Base-by-base conservation (phyloP, 2,113 vertebrate species). In the Hepsetus odoe region DNA sequence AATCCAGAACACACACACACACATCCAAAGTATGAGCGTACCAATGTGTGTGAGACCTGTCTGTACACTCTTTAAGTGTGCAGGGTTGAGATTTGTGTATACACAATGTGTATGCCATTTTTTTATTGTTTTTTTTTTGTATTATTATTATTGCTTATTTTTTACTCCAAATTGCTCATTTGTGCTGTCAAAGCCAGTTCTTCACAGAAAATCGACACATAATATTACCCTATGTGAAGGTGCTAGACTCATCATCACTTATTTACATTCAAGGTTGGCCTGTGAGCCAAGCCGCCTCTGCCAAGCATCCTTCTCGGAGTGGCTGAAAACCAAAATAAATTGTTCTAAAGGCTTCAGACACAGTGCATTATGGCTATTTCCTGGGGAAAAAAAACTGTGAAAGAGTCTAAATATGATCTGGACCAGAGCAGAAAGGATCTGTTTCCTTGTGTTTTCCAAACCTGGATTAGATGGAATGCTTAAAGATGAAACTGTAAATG, bases 51-150 rank as follows among this genome's bases (percentile, higher is more conserved):
- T 74, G 40, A 81, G 33, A 75, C 28, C 42, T 13, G 44, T 80
- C 56, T 80, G 67, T 76, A 61, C 72, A 82, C 67, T 76, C 28
- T 82, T 72, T 77, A 33, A 64, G 58, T 71, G 73, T 69, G 53
- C 73, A 62, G 26, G 71, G 42, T 56, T 77, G 56, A 49, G 33
- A 77, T 77, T 56, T 62, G 74, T 77, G 62, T 74, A 74, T 77
- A 83, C 71, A 80, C 78, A 80, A 72, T 59, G 69, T 77, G 62
- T 83, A 77, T 77, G 69, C 74, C 70, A n/a, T n/a, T n/a, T n/a
- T n/a, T n/a, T n/a, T n/a, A n/a, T n/a, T n/a, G n/a, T n/a, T n/a
- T n/a, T n/a, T n/a, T n/a, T n/a, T n/a, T n/a, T n/a, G n/a, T n/a
- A n/a, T n/a, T n/a, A n/a, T n/a, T n/a, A n/a, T n/a, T n/a, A n/a